Evolutionary conservation across 2,797 vertebrate species (phyloP), one percentile per base, ranked within the genome.

Genomic region (Ispidina picta): DNA sequence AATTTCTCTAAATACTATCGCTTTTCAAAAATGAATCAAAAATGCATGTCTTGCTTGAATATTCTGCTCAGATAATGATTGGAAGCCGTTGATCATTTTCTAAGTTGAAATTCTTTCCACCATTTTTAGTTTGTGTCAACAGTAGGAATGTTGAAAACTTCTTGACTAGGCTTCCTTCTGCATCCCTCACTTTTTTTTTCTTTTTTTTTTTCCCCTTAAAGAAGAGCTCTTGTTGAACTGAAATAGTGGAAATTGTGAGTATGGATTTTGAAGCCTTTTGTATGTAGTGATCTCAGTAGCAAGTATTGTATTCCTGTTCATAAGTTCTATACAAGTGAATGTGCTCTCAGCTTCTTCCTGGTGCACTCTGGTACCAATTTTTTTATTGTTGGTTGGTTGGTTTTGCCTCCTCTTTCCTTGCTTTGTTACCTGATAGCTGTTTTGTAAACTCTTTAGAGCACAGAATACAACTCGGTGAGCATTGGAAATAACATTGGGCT

Each of bases 11-110:
- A 97, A 95, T 95, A 86, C 81, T 92, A 95, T 83, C 43, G 31
- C 94, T 96, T 97, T 85, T 93, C 94, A 59, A 75, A 97, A 97
- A 94, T 82, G 94, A 96, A 93, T 94, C 88, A 92, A 92, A 96
- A 96, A 96, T 93, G 87, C 90, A 89, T 28, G 9, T 93, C 65
- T 92, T 46, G 10, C 58, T 92, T 95, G 87, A 92, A 83, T 80
- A 89, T 93, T 90, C 92, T 75, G 64, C 70, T 92, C 56, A 16
- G 64, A 96, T 91, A 89, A 89, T 55, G 89, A 86, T 78, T 65
- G 83, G 81, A 70, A 91, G 56, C 31, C 46, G 77, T 74, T 85
- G 35, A 78, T 71, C 66, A 33, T 31, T 58, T 69, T 81, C 23
- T 19, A 58, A 86, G 82, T 25, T 44, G 83, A 74, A 74, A 13